These are phyloP conservation scores for Pyrocephalus nanus DNA, from an alignment of 2,797 vertebrate species.

Conservation along the genomic window DNA sequence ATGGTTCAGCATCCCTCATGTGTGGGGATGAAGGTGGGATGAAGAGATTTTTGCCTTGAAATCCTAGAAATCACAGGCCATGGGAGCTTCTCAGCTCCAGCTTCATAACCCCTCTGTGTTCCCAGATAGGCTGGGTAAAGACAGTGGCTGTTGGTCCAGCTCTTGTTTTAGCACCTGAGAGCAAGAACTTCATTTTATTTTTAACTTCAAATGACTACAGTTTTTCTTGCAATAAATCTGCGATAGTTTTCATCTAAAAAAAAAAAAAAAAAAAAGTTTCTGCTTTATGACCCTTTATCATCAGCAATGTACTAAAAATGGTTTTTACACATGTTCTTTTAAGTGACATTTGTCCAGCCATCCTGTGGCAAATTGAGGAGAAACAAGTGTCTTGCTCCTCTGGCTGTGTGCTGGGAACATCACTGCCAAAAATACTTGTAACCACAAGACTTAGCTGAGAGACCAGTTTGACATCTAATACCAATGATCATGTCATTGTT, in stretches of 20 bases:
- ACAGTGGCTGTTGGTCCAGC: background rate
- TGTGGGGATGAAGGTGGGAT: background rate
- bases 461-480: background rate
- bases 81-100: background rate
- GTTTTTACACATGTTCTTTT: background rate
- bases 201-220: background rate
- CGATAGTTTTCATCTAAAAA: background rate
- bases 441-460: background rate
- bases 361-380: background rate
- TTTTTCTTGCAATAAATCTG: background rate
- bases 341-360: background rate
- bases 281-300: background rate
- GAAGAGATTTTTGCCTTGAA: background rate
- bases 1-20: accelerated
- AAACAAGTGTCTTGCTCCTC: background rate
- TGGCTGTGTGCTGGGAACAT: background rate
- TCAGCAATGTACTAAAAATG: background rate
- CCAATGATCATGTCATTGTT: background rate
- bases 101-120: background rate
- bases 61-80: background rate
- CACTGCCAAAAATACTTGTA: background rate
- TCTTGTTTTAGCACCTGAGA: background rate
- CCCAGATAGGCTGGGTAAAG: too few relatives aligned
- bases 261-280: background rate
- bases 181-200: background rate